Percentiles rank a stretch among this genome's conserved stretches.
These are phyloP conservation scores for Clitarchus hookeri DNA, from an alignment of 2,888 invertebrate species.

Conservation along the genomic window DNA sequence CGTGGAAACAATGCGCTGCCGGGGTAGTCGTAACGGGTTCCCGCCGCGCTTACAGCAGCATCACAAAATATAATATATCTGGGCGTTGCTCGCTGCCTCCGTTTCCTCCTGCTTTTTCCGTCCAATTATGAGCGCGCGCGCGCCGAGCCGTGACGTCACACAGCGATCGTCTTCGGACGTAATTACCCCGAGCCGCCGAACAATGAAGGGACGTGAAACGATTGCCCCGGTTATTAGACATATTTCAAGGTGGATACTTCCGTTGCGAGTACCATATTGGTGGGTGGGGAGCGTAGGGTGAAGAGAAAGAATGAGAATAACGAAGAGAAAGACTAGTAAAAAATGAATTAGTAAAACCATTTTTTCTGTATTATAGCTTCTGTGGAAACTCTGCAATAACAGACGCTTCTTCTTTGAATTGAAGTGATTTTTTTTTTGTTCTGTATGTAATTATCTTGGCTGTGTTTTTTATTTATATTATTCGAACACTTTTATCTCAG, in stretches of 20 bases:
- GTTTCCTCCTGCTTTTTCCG: background rate
- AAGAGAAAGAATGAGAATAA: too few species aligned
- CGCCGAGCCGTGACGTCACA: background rate
- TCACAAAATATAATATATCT: background rate
- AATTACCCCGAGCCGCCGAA: background rate
- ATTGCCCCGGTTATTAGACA: background rate
- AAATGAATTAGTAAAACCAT: too few species aligned
- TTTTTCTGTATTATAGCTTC: too few species aligned
- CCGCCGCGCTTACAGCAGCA: background rate
- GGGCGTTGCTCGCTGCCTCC: background rate
- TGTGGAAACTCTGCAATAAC: too few species aligned
- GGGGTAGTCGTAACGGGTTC: background rate
- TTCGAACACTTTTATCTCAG: too few species aligned
- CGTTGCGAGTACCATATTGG: background rate
- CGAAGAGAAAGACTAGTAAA: too few species aligned
- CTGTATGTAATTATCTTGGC: too few species aligned
- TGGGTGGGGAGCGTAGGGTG: background rate
- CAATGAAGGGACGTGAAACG: background rate
- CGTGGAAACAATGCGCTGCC: background rate
- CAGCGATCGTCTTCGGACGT: constrained; percentile 6
- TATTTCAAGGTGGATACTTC: constrained; percentile 5
- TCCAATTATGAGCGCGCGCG: background rate
- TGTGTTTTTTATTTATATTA: too few species aligned
- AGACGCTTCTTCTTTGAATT: too few species aligned
- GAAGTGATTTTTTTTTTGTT: too few species aligned